Percentiles rank a stretch among this genome's conserved stretches.
Evolutionary conservation across 2,797 vertebrate species (phyloP).

Genomic region (Parauchenoglanis ngamensis): DNA sequence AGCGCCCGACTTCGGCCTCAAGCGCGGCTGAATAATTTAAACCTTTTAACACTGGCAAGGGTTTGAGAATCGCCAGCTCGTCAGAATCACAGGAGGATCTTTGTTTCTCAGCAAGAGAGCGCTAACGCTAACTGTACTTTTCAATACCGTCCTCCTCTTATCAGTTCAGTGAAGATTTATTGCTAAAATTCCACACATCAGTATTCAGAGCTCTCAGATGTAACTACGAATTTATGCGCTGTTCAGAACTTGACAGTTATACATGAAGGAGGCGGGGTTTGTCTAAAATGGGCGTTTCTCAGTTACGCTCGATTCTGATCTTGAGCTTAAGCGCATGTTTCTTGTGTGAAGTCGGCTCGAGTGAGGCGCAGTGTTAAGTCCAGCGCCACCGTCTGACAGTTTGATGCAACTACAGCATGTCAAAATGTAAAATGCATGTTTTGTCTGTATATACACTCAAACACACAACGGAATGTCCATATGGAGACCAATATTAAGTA

Average conservation of each 20-base stretch:
- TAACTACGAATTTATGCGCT: neutral
- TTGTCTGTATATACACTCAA: neutral
- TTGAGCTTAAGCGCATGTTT: neutral
- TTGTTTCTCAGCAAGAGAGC: constrained; percentile 24
- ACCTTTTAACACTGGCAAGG: constrained; percentile 66
- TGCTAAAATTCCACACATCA: too few species aligned
- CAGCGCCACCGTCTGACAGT: neutral
- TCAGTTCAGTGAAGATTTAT: neutral
- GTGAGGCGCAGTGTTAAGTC: neutral
- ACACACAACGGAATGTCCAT: neutral
- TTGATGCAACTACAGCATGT: neutral
- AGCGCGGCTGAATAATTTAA: constrained; percentile 61
- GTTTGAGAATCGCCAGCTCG: constrained; percentile 53
- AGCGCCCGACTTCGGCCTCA: constrained; percentile 45
- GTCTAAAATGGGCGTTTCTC: neutral
- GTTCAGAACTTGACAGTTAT: neutral
- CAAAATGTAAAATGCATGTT: neutral
- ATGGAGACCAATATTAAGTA: neutral
- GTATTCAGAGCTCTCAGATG: neutral
- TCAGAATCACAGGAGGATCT: constrained; percentile 52
- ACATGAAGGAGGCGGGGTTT: neutral
- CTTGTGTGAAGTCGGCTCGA: neutral
- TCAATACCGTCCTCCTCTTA: neutral
- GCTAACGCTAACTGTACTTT: neutral
- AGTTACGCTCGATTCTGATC: neutral